These are phyloP conservation scores for Mermis nigrescens DNA, from an alignment of 2,888 invertebrate genomes.

Conservation along the genomic window DNA sequence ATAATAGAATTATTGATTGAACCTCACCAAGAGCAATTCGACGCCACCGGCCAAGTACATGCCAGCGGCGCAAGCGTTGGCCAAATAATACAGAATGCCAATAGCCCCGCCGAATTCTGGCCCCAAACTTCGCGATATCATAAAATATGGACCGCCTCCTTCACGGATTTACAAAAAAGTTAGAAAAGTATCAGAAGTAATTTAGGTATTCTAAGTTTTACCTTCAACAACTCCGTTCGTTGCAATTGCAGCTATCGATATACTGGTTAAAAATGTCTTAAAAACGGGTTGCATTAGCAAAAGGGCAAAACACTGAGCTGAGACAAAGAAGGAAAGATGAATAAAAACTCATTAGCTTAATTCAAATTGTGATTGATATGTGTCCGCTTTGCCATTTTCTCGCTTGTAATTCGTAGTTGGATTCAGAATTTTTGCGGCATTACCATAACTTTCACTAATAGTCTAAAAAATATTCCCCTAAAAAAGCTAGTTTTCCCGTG, in stretches of 20 bases:
- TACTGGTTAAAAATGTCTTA: constrained; percentile 45
- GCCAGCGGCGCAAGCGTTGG: constrained; percentile 88
- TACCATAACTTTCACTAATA: no score
- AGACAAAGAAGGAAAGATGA: neutral
- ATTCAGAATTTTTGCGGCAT: no score
- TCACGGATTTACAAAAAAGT: constrained; percentile 39
- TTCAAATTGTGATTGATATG: no score
- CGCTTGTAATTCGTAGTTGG: no score
- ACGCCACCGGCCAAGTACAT: constrained; percentile 84
- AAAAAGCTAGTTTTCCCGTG: no score
- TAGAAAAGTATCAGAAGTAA: neutral
- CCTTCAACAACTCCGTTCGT: constrained; percentile 90
- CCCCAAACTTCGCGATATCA: constrained; percentile 77
- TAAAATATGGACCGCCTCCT: constrained; percentile 94
- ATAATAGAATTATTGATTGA: no score
- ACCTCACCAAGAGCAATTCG: constrained; percentile 27
- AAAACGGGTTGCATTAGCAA: no score
- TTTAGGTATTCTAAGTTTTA: neutral
- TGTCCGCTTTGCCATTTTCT: no score
- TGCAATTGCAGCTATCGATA: constrained; percentile 97
- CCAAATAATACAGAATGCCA: constrained; percentile 93
- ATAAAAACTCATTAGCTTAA: neutral
- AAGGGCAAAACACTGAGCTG: no score
- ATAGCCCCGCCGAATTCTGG: constrained; percentile 98
- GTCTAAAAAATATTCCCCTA: no score